phyloP scores from a whole-genome alignment of 2,888 invertebrate species.

The Octodonta nipae region DNA sequence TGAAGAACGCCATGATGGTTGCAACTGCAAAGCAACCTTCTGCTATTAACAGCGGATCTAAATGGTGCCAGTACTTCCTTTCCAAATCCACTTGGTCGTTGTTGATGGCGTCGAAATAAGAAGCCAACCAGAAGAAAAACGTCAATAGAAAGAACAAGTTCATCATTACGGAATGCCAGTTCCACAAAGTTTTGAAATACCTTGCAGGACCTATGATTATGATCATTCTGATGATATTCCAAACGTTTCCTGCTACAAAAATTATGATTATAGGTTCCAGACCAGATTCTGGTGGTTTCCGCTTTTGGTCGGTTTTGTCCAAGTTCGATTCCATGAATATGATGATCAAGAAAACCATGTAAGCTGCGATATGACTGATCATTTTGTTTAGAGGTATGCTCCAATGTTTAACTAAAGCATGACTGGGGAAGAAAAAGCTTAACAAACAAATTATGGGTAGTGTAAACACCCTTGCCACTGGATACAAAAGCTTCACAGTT shows the following conservation, averaged over 20 bases:
- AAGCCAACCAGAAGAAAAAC: conserved; percentile 49
- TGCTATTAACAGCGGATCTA: conserved; percentile 50
- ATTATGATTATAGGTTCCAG: conserved; percentile 31
- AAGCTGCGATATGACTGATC: conserved; percentile 53
- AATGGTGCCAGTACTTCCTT: conserved; percentile 51
- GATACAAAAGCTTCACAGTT: conserved; percentile 20
- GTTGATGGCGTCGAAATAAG: conserved; percentile 39
- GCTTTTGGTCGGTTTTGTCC: conserved; percentile 43
- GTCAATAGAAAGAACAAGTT: conserved; percentile 45
- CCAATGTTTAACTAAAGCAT: conserved; percentile 40
- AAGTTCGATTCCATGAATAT: conserved; percentile 48
- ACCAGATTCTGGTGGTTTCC: conserved; percentile 48
- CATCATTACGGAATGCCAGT: conserved; percentile 49
- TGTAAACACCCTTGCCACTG: conserved; percentile 30
- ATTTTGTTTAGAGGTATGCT: conserved; percentile 57
- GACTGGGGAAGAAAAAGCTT: conserved; percentile 35
- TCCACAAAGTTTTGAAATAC: conserved; percentile 47
- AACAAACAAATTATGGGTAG: conserved; percentile 37
- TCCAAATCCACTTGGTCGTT: conserved; percentile 40
- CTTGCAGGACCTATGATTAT: conserved; percentile 43
- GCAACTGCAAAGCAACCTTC: conserved; percentile 55
- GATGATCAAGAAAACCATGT: conserved; percentile 50
- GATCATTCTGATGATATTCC: conserved; percentile 44
- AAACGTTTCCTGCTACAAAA: conserved; percentile 44
- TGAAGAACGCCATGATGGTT: conserved; percentile 52